Base-by-base conservation (phyloP, 2,888 invertebrate genomes). In the Rhamnusium bicolor region DNA sequence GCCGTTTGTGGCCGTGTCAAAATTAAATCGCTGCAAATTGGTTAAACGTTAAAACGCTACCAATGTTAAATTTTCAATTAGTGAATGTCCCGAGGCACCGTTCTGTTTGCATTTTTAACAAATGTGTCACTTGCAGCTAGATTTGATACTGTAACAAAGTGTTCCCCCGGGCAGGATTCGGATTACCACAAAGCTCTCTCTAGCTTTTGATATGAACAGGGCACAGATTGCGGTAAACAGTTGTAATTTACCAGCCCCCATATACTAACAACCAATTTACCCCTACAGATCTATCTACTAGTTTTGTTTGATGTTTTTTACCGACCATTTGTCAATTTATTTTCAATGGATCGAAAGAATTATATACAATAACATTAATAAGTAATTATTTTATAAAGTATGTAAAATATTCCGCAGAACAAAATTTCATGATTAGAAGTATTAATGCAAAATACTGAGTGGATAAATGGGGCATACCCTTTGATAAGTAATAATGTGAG, bases 91-190 rank as follows among this genome's bases (percentile, higher is more conserved):
- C 77, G 82, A 73, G 81, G 79, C 62, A 69, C 70, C 66, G 62
- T 61, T 62, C 73, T 58, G 76, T 80, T 79, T 75, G 80, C 80
- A 84, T 86, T 86, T 87, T 86, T 86, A 86, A 86, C 85, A 82
- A 85, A 84, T 82, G 84, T 87, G 87, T 87, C 87, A 87, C 87
- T 87, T 85, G 83, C 87, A 87, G 85, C 76, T 61, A 58, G 72
- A 84, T 82, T 83, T 84, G 86, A 84, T 85, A 87, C 85, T 83
- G 85, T 86, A 82, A 84, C 86, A 84, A 84, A 85, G 84, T 80
- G 76, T 67, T 61, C 71, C 79, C 81, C 76, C 78, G 69, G 71
- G 63, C 61, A 19, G 49, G 18, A 49, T 51, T n/a, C 62, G 56
- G 76, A 73, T 71, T 73, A 53, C 71, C 58, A 58, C 79, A 67